Base-by-base conservation (phyloP, 2,113 vertebrate genomes). In the Malurus melanocephalus region DNA sequence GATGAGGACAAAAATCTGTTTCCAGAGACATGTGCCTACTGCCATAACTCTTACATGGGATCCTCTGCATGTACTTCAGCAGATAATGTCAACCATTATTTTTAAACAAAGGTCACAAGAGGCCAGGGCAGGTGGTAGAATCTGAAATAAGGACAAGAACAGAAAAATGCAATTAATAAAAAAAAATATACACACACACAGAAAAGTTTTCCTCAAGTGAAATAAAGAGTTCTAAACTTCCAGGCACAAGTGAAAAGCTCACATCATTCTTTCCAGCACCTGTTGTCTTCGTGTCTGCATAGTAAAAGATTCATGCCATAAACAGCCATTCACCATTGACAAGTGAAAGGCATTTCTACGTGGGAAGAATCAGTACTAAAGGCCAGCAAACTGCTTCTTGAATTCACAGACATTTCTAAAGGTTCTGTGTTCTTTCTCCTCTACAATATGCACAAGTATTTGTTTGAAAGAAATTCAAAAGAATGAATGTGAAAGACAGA, bases 381-480 rank as follows among this genome's bases (percentile, higher is more conserved):
- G 89, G 80, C 74, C 61, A 87, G 88, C n/a, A 93, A 95, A 84
- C 81, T 90, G 91, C 86, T 90, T 93, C 86, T 94, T 91, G 76
- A 94, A 96, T 71, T 55, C 49, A 51, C 33, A 89, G 84, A 81
- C 88, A 79, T 96, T 94, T 93, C 88, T 80, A 91, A 95, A 92
- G 86, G 85, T 88, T 84, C 82, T 79, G 57, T 83, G 65, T 94
- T 94, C 80, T 94, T 94, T 94, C 75, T 93, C 71, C 59, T 84
- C 59, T 69, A 77, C 40, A 92, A 38, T 69, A 92, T 92, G 92
- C 81, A 87, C 80, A 92, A 85, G 60, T 66, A 80, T 94, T 62
- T 81, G 87, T 90, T 91, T 87, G 79, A 90, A 92, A 89, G 68
- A 88, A 89, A 90, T 93, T 89, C 59, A 86, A 76, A 89, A 90